Base-by-base conservation (phyloP, 1,140 invertebrate genomes). In the Tetramorium alpestre region DNA sequence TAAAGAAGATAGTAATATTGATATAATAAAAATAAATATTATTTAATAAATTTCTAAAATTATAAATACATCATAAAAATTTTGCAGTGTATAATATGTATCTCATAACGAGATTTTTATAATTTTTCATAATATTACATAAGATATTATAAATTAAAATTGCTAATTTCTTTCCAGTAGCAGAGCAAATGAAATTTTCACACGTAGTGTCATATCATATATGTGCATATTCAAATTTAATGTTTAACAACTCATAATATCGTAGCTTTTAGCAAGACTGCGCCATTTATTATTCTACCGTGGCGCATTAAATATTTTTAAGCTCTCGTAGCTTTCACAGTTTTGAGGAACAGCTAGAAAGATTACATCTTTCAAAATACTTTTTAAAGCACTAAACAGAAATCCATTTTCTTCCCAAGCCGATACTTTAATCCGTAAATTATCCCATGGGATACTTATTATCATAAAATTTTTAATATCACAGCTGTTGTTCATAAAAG, bases 211-310 rank as follows among this genome's bases (percentile, higher is more conserved):
- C 1, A 33, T 56, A 0, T 22, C 4, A 28, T 41, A 2, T n/a
- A 47, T 56, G 16, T 22, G 41, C 25, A 18, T 69, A 60, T 73
- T 41, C 41, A 72, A 82, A 25, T 73, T 84, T 73, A 49, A 84
- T 84, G 13, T 84, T 38, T 70, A 81, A 81, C 54, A 80, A 25
- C 25, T 84, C 77, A 41, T 69, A 69, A 54, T 13, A 38, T 73
- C 13, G 11, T 70, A 25, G 41, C 54, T 73, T 73, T 73, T 73
- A 82, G 67, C 51, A 82, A 58, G 49, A 47, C 80, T 49, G 28
- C 13, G 6, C 3, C 7, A 73, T 84, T 73, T 84, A 60, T 72
- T 11, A 84, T 60, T 73, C 51, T 10, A 22, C 18, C 18, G 22
- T 49, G 49, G 18, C 13, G 54, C n/a, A 60, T 84, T 84, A 73